phyloP scores from a whole-genome alignment of 2,113 vertebrate species.

The Chlamydotis undulata region DNA sequence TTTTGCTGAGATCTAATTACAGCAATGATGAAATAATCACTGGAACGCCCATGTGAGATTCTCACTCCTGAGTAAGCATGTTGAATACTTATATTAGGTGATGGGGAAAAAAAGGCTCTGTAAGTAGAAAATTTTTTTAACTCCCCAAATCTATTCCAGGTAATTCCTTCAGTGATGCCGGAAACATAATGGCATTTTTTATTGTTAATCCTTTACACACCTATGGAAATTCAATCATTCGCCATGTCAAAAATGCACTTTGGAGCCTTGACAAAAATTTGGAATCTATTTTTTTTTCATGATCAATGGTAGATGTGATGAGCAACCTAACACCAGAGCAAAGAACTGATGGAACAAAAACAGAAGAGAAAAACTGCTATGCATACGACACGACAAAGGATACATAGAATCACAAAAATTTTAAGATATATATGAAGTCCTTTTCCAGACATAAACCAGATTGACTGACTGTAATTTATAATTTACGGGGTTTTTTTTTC shows the following conservation, averaged over 20 bases:
- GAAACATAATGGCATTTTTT: neutral
- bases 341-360: neutral
- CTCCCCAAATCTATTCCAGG: neutral
- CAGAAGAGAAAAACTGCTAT: neutral
- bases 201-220: neutral
- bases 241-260: neutral
- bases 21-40: neutral
- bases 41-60: neutral
- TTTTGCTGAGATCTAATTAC: neutral
- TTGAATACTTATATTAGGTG: neutral
- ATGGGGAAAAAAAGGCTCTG: neutral
- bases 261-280: neutral
- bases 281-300: neutral
- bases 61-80: neutral
- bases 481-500: neutral
- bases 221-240: neutral
- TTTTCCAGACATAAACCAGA: neutral
- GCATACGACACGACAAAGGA: neutral
- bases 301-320: rapidly evolving
- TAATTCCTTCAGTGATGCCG: neutral
- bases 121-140: neutral
- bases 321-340: neutral
- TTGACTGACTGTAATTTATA: neutral
- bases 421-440: neutral
- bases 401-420: neutral